Conservation (phyloP, 2,113 vertebrate genomes). For the Melanocharis versteri region DNA sequence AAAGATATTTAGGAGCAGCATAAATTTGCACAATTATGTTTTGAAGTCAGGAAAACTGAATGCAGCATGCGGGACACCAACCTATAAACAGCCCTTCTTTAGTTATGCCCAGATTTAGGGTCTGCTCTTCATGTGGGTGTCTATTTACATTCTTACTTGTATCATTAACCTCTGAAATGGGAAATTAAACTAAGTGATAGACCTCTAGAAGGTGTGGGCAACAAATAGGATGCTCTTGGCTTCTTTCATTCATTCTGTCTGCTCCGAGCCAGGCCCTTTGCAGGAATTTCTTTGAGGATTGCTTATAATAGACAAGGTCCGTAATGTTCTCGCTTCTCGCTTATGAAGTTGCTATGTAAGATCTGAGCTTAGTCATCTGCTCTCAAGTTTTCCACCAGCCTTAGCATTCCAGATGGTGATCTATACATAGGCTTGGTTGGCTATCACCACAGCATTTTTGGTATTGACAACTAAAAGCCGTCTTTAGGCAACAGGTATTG, state of each 20-base stretch:
- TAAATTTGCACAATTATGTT: not conserved
- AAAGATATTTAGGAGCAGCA: not conserved
- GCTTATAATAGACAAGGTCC: not conserved
- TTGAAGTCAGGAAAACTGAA: not conserved
- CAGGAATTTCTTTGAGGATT: not conserved
- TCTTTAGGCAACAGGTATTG: not conserved
- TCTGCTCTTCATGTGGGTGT: not conserved
- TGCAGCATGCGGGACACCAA: not conserved
- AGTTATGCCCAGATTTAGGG: not conserved
- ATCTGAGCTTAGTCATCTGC: not conserved
- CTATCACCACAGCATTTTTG: slow-evolving; percentile 16
- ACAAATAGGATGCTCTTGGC: not conserved
- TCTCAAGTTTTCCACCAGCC: not conserved
- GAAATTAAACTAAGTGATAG: not conserved
- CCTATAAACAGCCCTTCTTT: not conserved
- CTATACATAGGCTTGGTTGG: slow-evolving; percentile 4
- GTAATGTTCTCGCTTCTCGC: not conserved
- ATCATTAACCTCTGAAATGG: not conserved
- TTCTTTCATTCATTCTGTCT: not conserved
- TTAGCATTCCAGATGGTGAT: slow-evolving; percentile 18
- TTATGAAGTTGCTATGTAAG: not conserved
- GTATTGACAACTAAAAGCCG: not conserved
- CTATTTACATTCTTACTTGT: not conserved
- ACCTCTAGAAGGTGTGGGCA: not conserved
- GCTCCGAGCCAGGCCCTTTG: not conserved